phyloP scores from a whole-genome alignment of 2,113 vertebrate species.

The Serilophus lunatus region DNA sequence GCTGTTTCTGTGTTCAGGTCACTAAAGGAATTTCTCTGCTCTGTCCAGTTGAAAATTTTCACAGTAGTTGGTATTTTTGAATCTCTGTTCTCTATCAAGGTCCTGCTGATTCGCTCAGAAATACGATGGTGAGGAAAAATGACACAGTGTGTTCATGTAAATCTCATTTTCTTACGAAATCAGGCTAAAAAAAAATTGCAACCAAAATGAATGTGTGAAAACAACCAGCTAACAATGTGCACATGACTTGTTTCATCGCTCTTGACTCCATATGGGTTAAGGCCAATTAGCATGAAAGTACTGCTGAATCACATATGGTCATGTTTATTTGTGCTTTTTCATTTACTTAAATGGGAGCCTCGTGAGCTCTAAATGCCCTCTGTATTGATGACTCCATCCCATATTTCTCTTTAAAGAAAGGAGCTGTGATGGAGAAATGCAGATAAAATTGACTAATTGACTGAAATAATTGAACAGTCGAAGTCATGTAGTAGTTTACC shows the following conservation, averaged over 20 bases:
- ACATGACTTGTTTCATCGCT: slow-evolving; percentile 75
- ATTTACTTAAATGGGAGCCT: slow-evolving; percentile 88
- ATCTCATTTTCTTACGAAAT: background rate
- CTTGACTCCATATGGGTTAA: slow-evolving; percentile 75
- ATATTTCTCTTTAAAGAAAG: slow-evolving; percentile 86
- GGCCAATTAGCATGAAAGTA: slow-evolving; percentile 86
- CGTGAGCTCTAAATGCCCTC: slow-evolving; percentile 80
- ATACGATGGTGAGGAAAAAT: background rate
- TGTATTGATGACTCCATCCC: slow-evolving; percentile 83
- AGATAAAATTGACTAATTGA: slow-evolving; percentile 81
- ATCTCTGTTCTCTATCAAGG: background rate
- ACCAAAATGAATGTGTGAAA: slow-evolving; percentile 72
- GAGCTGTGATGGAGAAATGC: slow-evolving; percentile 86
- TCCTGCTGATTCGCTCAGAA: background rate
- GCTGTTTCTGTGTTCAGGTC: background rate
- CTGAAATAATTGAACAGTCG: slow-evolving; percentile 75
- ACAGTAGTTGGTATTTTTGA: background rate
- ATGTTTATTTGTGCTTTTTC: slow-evolving; percentile 88
- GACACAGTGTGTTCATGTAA: background rate
- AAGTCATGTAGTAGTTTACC: slow-evolving; percentile 73
- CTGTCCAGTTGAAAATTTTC: background rate
- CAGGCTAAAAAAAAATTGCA: background rate
- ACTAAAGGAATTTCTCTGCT: background rate
- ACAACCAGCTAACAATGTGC: slow-evolving; percentile 75
- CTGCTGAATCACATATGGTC: slow-evolving; percentile 82